Percentiles rank a stretch among this genome's conserved stretches.
These are phyloP conservation scores for Tiliacea citrago DNA, from an alignment of 2,888 invertebrate species.

Conservation along the genomic window DNA sequence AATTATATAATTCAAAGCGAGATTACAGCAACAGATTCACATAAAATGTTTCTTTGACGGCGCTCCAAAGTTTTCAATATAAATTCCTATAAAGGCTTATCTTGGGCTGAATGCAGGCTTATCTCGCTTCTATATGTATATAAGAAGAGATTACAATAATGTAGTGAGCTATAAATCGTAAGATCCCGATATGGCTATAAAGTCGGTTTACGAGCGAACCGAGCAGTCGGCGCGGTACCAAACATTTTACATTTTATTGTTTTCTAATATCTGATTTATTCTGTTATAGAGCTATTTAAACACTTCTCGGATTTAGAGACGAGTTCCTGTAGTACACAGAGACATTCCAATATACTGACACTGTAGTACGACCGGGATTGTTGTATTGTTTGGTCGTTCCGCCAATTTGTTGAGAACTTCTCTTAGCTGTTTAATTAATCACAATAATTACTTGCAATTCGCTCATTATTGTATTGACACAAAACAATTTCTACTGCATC, in stretches of 20 bases:
- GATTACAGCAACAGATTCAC: conserved; percentile 38
- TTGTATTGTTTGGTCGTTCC: conserved; percentile 34
- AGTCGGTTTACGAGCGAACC: conserved; percentile 62
- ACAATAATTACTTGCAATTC: not conserved
- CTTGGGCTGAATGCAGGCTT: conserved; percentile 41
- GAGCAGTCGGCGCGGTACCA: conserved; percentile 45
- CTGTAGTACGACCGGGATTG: conserved; percentile 21
- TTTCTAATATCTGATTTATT: conserved; percentile 61
- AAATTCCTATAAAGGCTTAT: conserved; percentile 60
- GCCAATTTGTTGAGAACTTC: conserved; percentile 18
- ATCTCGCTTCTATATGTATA: conserved; percentile 49
- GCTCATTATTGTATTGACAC: not conserved
- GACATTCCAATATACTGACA: too few species aligned
- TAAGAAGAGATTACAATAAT: conserved; percentile 64
- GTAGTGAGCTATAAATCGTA: conserved; percentile 66
- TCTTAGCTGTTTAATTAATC: conserved; percentile 20
- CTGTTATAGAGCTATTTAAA: conserved; percentile 38
- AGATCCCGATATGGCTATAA: conserved; percentile 66
- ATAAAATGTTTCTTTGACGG: conserved; percentile 51
- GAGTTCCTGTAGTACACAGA: conserved; percentile 35
- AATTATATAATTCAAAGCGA: conserved; percentile 48
- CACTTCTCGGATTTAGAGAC: conserved; percentile 38
- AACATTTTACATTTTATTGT: conserved; percentile 62
- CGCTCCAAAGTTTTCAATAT: conserved; percentile 60
- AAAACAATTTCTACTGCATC: not conserved